Base-by-base conservation (phyloP, 2,113 vertebrate genomes). In the Colossoma macropomum region DNA sequence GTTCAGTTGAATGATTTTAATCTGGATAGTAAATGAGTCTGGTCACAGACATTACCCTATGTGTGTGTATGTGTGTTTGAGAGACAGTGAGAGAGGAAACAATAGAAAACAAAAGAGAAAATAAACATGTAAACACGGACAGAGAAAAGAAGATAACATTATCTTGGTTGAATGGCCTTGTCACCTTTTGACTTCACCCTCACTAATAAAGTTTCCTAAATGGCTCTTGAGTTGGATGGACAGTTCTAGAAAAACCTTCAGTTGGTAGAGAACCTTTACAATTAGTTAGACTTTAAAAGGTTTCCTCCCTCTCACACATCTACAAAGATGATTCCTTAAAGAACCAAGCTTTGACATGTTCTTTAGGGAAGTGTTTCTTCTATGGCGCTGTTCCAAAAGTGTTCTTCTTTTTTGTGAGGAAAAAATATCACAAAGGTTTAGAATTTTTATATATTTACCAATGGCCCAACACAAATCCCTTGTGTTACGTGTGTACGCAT, bases 1-100 rank as follows among this genome's bases (percentile, higher is more conserved):
- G 84, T 80, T 87, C 89, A 88, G 84, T 80, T 87, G 88, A 88
- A 77, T 87, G 89, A 78, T 88, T 93, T 93, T 91, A 90, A 93
- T 93, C 88, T 89, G 87, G 84, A 83, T 81, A 77, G 77, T 88
- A 90, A 89, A 91, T 89, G 79, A 91, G 88, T 90, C 84, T 60
- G 63, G 73, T 76, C n/a, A 68, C 45, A 70, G 79, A 87, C 21
- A n/a, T 85, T 80, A 82, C 79, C 86, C 77, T 77, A 71, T 70
- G 52, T 4, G 66, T 75, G 41, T 77, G 50, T 48, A 30, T 73
- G 52, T 27, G 63, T 79, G 75, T 85, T 54, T 45, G 23, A 27
- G 62, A 74, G 71, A 77, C 4, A 56, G 78, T 77, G 30, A 77
- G 68, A 15, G 15, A 15, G 25, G 17, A 19, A 60, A 9, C 1